phyloP scores from a whole-genome alignment of 2,888 invertebrate species.

The Saturnia pavonia region DNA sequence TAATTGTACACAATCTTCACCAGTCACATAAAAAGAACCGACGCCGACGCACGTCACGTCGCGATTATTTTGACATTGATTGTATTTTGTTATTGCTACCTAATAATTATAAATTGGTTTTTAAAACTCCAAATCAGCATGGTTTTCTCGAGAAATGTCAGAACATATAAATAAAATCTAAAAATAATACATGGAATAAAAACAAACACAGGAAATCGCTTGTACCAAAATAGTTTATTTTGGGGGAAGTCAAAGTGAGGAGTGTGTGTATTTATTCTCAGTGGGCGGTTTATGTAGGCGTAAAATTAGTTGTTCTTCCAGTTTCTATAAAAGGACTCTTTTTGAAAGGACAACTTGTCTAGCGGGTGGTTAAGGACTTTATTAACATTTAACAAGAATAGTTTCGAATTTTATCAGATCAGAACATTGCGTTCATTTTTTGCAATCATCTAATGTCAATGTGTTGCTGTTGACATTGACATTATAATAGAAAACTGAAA shows the following conservation, averaged over 20 bases:
- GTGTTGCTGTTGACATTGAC: conserved; percentile 38
- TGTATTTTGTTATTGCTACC: conserved; percentile 1
- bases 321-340: conserved; percentile 15
- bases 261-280: conserved; percentile 17
- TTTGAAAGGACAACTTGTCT: conserved; percentile 5
- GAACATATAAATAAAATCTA: neutral
- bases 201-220: conserved; percentile 28
- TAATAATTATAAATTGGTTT: neutral
- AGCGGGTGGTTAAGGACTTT: neutral
- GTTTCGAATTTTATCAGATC: neutral
- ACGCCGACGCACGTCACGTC: too few species aligned
- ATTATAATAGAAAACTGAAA: conserved; percentile 28
- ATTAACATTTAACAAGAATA: neutral
- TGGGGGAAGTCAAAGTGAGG: conserved; percentile 20
- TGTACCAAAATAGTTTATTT: conserved; percentile 29
- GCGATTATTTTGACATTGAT: neutral
- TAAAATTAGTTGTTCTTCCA: conserved; percentile 27
- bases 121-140: neutral
- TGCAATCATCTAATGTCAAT: conserved; percentile 19
- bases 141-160: neutral
- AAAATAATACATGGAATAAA: conserved; percentile 10
- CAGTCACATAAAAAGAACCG: too few species aligned
- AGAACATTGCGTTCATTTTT: conserved; percentile 16
- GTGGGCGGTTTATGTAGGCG: conserved; percentile 38
- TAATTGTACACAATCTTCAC: too few species aligned